phyloP scores from a whole-genome alignment of 2,888 invertebrate species.

The Drosophila stalkeri region DNA sequence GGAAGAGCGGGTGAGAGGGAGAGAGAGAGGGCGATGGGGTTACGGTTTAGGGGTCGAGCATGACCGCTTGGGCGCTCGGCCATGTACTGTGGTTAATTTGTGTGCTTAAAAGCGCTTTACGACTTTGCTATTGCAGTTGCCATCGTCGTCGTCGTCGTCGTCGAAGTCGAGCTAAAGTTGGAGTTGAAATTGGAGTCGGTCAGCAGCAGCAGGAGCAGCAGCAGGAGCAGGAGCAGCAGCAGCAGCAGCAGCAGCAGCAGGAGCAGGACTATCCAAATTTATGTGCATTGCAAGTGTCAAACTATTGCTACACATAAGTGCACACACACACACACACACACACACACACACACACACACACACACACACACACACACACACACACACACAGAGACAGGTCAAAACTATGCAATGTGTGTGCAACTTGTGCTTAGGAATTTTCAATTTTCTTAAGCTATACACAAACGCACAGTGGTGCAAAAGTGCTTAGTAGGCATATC shows the following conservation, averaged over 20 bases:
- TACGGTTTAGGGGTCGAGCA: conserved; percentile 12
- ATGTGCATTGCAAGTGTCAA: conserved; percentile 83
- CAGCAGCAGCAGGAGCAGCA: conserved; percentile 56
- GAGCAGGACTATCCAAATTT: conserved; percentile 57
- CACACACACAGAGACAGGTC: conserved; percentile 9
- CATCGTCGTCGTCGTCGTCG: too few relatives aligned
- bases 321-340: conserved; percentile 25
- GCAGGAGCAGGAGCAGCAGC: conserved; percentile 31
- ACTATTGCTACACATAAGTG: conserved; percentile 69
- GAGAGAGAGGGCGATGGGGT: not conserved
- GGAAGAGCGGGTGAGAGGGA: not conserved
- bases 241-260: conserved; percentile 21
- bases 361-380: conserved; percentile 8
- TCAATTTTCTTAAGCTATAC: conserved; percentile 82
- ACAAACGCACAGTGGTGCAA: conserved; percentile 33
- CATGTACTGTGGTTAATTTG: conserved; percentile 83
- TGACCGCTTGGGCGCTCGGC: conserved; percentile 66
- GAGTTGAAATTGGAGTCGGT: conserved; percentile 50
- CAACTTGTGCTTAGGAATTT: conserved; percentile 74
- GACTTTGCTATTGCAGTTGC: conserved; percentile 60
- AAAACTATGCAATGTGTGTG: conserved; percentile 37
- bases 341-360: conserved; percentile 8
- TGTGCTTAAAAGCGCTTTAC: conserved; percentile 84
- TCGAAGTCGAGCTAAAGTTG: not conserved
- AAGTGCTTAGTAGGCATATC: not conserved